Percentiles rank a stretch among this genome's conserved stretches.
Conservation (phyloP, 2,113 vertebrate species). For the Lepus timidus region DNA sequence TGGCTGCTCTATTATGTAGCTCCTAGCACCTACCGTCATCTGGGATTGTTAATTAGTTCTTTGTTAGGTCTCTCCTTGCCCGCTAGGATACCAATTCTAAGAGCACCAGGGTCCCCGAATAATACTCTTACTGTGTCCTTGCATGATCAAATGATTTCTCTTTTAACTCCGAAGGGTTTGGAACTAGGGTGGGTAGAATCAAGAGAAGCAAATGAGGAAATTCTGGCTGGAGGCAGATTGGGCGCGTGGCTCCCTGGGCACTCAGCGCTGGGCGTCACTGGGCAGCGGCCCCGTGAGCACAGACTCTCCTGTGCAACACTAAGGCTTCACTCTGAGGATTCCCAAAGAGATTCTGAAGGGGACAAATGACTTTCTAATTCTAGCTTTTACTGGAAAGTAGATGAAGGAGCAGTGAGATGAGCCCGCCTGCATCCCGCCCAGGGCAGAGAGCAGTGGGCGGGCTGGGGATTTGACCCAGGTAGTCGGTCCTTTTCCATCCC, state of each 20-base stretch:
- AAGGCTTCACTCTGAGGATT: not conserved
- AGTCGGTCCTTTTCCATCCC: slow-evolving; percentile 26
- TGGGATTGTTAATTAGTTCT: not conserved
- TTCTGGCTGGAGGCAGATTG: not conserved
- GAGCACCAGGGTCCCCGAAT: not conserved
- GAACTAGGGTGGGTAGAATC: not conserved
- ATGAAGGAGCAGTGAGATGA: not conserved
- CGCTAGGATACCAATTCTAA: not conserved
- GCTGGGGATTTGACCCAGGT: slow-evolving; percentile 13
- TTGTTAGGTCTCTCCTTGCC: not conserved
- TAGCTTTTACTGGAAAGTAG: slow-evolving; percentile 13
- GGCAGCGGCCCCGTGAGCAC: too few species aligned
- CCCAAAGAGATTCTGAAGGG: not conserved
- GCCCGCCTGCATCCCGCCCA: not conserved
- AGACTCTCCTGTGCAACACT: not conserved
- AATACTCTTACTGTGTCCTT: not conserved
- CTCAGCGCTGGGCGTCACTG: not conserved
- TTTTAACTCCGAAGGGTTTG: not conserved
- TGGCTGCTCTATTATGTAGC: not conserved
- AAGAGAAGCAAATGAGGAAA: not conserved
- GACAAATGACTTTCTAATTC: not conserved
- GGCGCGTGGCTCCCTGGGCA: not conserved
- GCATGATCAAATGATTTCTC: not conserved
- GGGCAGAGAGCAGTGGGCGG: not conserved
- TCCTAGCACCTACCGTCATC: not conserved